Base-by-base conservation (phyloP, 2,888 invertebrate species). In the Pristionchus fissidentatus region DNA sequence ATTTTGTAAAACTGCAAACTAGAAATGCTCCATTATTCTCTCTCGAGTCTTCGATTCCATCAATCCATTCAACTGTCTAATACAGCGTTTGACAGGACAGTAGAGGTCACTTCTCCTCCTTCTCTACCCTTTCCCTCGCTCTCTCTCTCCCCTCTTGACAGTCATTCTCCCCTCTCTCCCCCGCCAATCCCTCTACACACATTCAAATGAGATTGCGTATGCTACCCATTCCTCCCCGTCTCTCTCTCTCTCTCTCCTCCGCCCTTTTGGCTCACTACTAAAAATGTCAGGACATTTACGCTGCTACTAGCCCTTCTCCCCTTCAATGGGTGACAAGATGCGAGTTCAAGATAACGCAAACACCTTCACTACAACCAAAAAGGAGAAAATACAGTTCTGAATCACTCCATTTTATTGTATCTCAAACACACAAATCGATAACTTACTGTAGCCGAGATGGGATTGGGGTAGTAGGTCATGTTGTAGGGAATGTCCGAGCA, bases 401-500 rank as follows among this genome's bases (percentile, higher is more conserved):
- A 1, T 22, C 60, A 10, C 3, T 13, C 32, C 15, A 29, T 4
- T 13, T 1, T 29, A 62, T 62, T 62, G 32, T 13, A 1, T 29
- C 19, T 15, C 15, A 75, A 49, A 29, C 22, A 26, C 60, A 70
- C 43, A 82, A 46, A 35, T 19, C 73, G 22, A 55, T 29, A 62
- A 66, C 78, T 35, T 41, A 78, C 78, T 35, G 55, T 78, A 78
- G 78, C 55, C 5, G 78, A 78, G 26, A 82, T 49, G 10, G 86
- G 84, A 62, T 86, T 87, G 29, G 87, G 87, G 66, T 83, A 86
- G 82, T 85, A 87, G 32, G 89, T 89, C 75, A 86, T 85, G 84
- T 88, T 88, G 85, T 89, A 89, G 35, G 88, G 89, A 49, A 83
- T 86, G 85, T 92, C 90, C 85, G 88, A 86, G 85, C 91, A 91